Base-by-base conservation (phyloP, 37 sponge, comb jelly and placozoan species). In the Petrosia ficiformis region DNA sequence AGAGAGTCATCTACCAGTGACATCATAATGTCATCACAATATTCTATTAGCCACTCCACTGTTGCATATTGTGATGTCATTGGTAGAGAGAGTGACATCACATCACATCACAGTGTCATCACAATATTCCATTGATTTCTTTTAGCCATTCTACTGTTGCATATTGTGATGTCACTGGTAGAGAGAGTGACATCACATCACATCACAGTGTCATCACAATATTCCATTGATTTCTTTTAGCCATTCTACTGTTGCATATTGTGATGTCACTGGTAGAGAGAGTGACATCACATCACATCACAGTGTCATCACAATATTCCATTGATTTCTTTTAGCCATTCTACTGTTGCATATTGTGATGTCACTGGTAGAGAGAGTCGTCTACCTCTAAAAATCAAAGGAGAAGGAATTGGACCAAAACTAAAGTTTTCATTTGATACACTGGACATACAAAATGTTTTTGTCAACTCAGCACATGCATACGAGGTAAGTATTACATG, bases 371-470 rank as follows among this genome's bases (percentile, higher is more conserved):
- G 99, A 65, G 99, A 98, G 83, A 79, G 84, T 25, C 78, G 99
- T 11, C 82, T 98, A 72, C 96, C 99, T 19, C 81, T 98, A 59
- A 86, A 84, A 39, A 84, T 98, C 14, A 79, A 60, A 42, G 96
- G 96, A n/a, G 86, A 93, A 24, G 99, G 95, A 1, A 38, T 95
- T 64, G 99, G 99, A 2, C 99, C 99, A 3, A 82, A 79, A 54
- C 75, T 88, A 4, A 63, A 71, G 22, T 87, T 98, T 56, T 95
- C 96, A 4, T 92, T 90, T 70, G 96, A 98, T 59, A 81, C 93
- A 14, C 86, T 98, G 11, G 88, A 94, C 86, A 87, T 98, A 65
- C 94, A 95, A 60, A 95, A 92, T 69, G 86, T 98, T 36, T 98
- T 95, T 82, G 80, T 98, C 28, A 86, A 87, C 59, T 95, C 99